Conservation (phyloP, 2,113 vertebrate genomes). For the Emydocephalus ijimae region DNA sequence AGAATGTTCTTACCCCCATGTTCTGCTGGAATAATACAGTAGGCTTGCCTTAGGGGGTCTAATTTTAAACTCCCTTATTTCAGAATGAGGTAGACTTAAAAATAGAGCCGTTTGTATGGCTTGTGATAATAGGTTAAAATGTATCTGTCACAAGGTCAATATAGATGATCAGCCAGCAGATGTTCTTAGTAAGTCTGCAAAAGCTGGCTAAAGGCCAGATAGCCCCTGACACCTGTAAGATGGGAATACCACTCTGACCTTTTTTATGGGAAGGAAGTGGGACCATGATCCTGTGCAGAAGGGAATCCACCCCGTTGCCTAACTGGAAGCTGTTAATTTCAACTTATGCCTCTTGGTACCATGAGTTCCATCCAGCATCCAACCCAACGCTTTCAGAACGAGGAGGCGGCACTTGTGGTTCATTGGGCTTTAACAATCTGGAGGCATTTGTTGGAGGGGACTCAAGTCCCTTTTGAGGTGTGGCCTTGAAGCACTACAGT, state of each 20-base stretch:
- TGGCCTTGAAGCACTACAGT: too few relatives aligned
- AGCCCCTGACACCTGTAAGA: background rate
- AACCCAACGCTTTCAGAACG: background rate
- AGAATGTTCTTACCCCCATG: background rate
- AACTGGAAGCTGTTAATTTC: background rate
- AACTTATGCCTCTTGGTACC: background rate
- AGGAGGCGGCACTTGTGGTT: too few relatives aligned
- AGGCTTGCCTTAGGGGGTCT: background rate
- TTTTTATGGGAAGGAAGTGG: background rate
- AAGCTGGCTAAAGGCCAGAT: background rate
- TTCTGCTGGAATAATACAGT: background rate
- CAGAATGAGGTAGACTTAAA: background rate
- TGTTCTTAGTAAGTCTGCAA: background rate
- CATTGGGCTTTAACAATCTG: too few relatives aligned
- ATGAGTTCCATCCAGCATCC: background rate
- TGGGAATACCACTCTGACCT: background rate
- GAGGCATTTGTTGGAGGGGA: too few relatives aligned
- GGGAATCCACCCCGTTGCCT: background rate
- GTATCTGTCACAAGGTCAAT: background rate
- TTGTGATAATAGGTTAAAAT: background rate
- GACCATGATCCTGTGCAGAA: background rate
- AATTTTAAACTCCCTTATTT: conserved; percentile 1
- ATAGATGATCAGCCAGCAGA: background rate
- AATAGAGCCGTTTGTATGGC: background rate
- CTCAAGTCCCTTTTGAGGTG: too few relatives aligned